Evolutionary conservation across 2,113 vertebrate species (phyloP), one percentile per base, ranked within the genome.

Genomic region (Carlito syrichta): DNA sequence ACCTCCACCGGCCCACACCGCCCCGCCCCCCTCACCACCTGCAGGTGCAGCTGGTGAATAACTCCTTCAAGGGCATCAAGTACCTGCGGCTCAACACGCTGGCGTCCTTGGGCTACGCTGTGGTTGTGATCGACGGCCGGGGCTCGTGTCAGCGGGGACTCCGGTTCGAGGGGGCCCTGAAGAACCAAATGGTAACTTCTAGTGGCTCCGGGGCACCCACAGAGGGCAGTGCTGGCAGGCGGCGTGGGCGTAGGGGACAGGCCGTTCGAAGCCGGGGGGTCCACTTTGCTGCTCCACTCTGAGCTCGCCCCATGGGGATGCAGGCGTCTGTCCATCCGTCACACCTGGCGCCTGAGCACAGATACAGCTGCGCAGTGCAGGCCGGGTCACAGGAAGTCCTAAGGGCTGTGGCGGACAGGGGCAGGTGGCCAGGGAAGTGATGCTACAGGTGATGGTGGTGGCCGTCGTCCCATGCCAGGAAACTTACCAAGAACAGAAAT

Each of bases 1-100:
- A 54, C 19, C 54, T 3, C 54, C 16, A n/a, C n/a, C n/a, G n/a
- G n/a, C n/a, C n/a, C n/a, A n/a, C n/a, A n/a, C n/a, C n/a, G n/a
- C n/a, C n/a, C n/a, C n/a, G n/a, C n/a, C 8, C 0, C 50, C 73
- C 12, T 2, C 0, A 52, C 78, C 22, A 82, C 9, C 35, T 23
- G 4, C 97, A 99, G 99, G 99, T 99, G 86, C 99, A 99, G 98
- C 98, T 99, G 86, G 99, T 99, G 43, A 99, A 99, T 96, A 99
- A 99, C 98, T 99, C 99, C 48, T 99, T 99, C 97, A 99, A 99
- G 97, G 99, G 99, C 48, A 99, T 99, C 98, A 99, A 99, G 98
- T 99, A 99, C 97, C 97, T 99, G 56, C 98, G 99, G 74, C 98
- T 99, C 69, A 99, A 99, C 98, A 99, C 99, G 0, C 84, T 99